These are phyloP conservation scores for Alauda arvensis DNA, from an alignment of 2,797 vertebrate genomes.

Conservation along the genomic window DNA sequence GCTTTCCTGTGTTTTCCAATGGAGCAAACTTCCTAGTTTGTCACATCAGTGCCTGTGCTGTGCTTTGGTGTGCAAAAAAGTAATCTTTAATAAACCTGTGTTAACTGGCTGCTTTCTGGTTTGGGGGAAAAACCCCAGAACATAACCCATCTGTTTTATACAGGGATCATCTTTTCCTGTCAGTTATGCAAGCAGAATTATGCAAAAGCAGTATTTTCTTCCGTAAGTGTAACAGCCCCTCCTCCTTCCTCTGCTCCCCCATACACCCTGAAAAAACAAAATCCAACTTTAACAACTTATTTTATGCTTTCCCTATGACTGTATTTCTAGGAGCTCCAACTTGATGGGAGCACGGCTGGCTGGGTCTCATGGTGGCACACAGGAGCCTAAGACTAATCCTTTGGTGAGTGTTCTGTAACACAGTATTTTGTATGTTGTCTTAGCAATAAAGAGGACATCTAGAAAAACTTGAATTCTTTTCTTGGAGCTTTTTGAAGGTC, in stretches of 20 bases:
- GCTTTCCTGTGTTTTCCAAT: neutral
- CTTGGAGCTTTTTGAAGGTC: neutral
- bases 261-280: neutral
- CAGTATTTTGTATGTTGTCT: neutral
- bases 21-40: neutral
- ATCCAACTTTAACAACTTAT: neutral
- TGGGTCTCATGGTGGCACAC: conserved; percentile 37
- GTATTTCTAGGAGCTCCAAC: conserved; percentile 12
- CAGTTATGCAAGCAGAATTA: conserved; percentile 21
- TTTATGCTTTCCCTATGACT: neutral
- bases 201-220: conserved; percentile 36
- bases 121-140: neutral
- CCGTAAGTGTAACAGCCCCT: conserved; percentile 64
- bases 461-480: neutral
- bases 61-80: neutral
- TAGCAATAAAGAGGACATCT: neutral
- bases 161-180: conserved; percentile 56
- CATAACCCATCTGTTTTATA: neutral
- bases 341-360: conserved; percentile 46
- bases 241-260: neutral
- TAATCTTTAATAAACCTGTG: neutral
- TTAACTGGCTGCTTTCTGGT: neutral
- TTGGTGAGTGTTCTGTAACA: conserved; percentile 48
- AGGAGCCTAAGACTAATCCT: conserved; percentile 53
- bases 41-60: neutral